phyloP scores from a whole-genome alignment of 2,113 vertebrate species.

The Chlamydotis undulata region DNA sequence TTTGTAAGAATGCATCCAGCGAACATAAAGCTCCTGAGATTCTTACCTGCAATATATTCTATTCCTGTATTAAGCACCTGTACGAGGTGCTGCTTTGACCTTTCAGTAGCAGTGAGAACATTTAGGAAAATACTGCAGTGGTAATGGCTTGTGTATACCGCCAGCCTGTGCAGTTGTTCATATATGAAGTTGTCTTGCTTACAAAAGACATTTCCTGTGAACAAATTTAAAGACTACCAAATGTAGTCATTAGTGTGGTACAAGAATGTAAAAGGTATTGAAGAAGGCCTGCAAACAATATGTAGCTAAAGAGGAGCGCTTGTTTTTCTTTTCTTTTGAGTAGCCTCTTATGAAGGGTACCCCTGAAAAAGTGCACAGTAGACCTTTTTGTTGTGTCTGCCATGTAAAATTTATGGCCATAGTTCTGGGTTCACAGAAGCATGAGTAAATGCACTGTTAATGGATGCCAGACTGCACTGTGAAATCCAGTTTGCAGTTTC shows the following conservation, averaged over 20 bases:
- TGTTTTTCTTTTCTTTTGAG: background rate
- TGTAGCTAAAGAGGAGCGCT: background rate
- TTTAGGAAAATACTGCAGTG: background rate
- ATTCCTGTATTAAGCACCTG: background rate
- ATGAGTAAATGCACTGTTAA: background rate
- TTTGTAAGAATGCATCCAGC: background rate
- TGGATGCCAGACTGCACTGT: background rate
- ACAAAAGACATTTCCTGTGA: background rate
- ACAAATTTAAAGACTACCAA: background rate
- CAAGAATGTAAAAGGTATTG: background rate
- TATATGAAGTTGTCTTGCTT: background rate
- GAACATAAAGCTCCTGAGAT: background rate
- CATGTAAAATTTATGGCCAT: background rate
- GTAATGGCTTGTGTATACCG: background rate
- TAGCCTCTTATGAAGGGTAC: background rate
- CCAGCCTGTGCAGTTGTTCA: background rate
- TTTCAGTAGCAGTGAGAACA: background rate
- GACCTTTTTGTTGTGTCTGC: background rate
- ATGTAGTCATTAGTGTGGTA: background rate
- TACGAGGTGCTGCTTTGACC: background rate
- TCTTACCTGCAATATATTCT: background rate
- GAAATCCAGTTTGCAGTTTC: constrained; percentile 15
- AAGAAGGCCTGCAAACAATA: background rate
- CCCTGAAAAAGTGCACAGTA: background rate
- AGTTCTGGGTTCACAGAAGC: background rate